Base-by-base conservation (phyloP, 2,797 vertebrate genomes). In the Triplophysa yarkandensis region DNA sequence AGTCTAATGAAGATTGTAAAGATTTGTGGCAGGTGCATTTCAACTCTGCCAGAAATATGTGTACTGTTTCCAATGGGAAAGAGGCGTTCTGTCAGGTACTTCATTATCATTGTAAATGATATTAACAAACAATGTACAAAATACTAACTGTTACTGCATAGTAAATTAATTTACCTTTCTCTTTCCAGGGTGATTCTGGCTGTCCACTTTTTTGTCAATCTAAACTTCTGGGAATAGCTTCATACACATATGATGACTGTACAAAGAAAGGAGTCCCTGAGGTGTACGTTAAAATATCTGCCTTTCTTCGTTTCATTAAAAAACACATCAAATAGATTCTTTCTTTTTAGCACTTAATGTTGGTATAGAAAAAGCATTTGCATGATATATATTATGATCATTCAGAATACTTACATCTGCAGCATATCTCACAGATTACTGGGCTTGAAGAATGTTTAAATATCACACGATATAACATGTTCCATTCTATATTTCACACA, bases 161-260 rank as follows among this genome's bases (percentile, higher is more conserved):
- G 36, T 39, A 39, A 13, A 17, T n/a, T 1, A 25, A 21, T 32
- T 52, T 1, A n/a, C 25, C 7, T 77, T n/a, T 77, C 39, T 65
- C 6, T 19, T 2, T 44, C 41, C 55, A 92, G 90, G 91, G 89
- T n/a, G 90, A 92, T 68, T 92, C 91, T 1, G 90, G 91, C 1
- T 88, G 91, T 64, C 89, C 91, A 11, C 83, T 92, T 0, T 57
- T 92, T 63, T 93, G 91, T 80, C 78, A 86, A 1, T 68, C 0
- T 3, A 81, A 78, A 62, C 65, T 61, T 67, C 66, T 73, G 17
- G 91, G 88, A 41, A 60, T 92, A 1, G 83, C 81, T 30, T 65
- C 81, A 41, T 92, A 30, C 55, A 85, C 64, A 0, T 0, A 0
- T 0, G 0, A 1, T 0, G 36, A 82, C 0, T 92, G 90, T 30